phyloP scores from a whole-genome alignment of 2,888 invertebrate genomes.

The Conomelus anceps region DNA sequence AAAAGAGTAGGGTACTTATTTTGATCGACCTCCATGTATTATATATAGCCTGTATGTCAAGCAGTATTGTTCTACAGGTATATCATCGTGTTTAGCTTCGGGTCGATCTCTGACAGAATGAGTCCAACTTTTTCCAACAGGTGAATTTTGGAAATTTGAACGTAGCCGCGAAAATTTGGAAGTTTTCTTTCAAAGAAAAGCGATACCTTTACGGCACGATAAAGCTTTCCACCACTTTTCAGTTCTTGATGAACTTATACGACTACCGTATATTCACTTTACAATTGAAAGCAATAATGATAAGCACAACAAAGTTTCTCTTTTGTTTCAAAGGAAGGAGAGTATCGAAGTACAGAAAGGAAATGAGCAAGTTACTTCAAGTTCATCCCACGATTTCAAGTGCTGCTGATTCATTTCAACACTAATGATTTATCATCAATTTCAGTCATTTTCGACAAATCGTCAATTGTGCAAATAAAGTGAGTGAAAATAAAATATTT shows the following conservation, averaged over 20 bases:
- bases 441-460: too few species aligned
- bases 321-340: background rate
- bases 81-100: background rate
- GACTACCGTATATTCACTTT: background rate
- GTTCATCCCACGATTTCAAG: background rate
- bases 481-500: too few species aligned
- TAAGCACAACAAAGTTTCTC: background rate
- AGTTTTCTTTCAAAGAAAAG: background rate
- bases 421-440: background rate
- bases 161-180: background rate
- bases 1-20: background rate
- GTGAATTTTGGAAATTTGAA: background rate
- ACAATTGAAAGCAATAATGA: background rate
- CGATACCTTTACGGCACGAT: background rate
- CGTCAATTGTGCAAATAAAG: too few species aligned
- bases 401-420: background rate
- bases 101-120: background rate
- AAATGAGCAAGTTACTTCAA: background rate
- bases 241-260: background rate
- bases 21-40: background rate
- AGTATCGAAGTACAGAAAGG: background rate
- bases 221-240: background rate
- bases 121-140: background rate
- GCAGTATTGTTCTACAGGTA: background rate
- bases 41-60: background rate